phyloP scores from a whole-genome alignment of 2,797 vertebrate genomes.

The Macrochelys suwanniensis region DNA sequence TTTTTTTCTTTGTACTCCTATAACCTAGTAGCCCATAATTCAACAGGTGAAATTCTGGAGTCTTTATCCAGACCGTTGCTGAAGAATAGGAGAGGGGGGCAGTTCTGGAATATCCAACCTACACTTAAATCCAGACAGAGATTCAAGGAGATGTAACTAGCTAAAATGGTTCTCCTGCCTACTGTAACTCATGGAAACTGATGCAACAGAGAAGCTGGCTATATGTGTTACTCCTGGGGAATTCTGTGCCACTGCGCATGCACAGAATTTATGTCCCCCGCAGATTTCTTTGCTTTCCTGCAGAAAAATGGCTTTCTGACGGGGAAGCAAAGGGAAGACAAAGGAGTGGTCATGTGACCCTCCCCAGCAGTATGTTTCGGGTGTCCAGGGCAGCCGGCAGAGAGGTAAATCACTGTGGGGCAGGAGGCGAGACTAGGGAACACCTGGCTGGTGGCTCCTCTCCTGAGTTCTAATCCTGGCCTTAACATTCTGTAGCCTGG shows the following conservation, averaged over 20 bases:
- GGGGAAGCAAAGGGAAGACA: too few species aligned
- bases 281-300: too few species aligned
- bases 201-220: not conserved
- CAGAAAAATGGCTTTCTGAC: too few species aligned
- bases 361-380: too few species aligned
- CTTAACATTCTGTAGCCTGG: not conserved
- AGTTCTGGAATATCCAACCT: not conserved
- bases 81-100: not conserved
- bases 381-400: too few species aligned
- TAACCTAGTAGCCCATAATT: not conserved
- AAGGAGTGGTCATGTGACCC: too few species aligned
- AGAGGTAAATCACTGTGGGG: too few species aligned
- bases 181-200: not conserved
- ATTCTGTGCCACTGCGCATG: too few species aligned
- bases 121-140: not conserved
- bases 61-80: accelerated
- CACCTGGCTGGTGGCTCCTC: too few species aligned
- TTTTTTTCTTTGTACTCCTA: not conserved
- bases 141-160: not conserved
- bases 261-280: too few species aligned
- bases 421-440: too few species aligned
- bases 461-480: not conserved
- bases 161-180: not conserved
- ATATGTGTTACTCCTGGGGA: not conserved
- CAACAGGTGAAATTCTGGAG: not conserved